Base-by-base conservation (phyloP, 2,888 invertebrate species). In the Marronus borbonicus region DNA sequence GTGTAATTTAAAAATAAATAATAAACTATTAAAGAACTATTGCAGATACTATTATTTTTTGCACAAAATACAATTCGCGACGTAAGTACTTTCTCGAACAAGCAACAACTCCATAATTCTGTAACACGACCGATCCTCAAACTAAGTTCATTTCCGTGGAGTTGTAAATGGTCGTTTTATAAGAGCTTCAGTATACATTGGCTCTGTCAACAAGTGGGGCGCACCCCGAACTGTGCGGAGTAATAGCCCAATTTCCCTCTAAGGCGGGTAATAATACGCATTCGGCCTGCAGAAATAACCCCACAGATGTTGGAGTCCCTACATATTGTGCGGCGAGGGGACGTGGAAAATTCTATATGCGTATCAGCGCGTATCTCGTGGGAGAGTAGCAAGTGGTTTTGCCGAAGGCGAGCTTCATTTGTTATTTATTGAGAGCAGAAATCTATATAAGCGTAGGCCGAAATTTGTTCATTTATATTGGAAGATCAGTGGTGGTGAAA, bases 201-300 rank as follows among this genome's bases (percentile, higher is more conserved):
- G 2, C 55, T 24, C 17, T 66, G 65, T 66, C 65, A 66, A 66
- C 65, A 66, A 66, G 65, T 66, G 44, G 44, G 20, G 20, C 55
- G 20, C 44, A 39, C 44, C 49, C 44, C 65, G 65, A 66, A 31
- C 60, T 20, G 39, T 12, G 44, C 17, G 10, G 20, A 66, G 17
- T 20, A n/a, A 66, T 66, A 39, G 39, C 20, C 44, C 44, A n/a
- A 44, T 66, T 66, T 44, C 44, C 65, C 55, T 39, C 20, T 66
- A 44, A 66, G 20, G 65, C 44, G 20, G 39, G 44, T 66, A 66
- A 39, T 12, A 20, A 58, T 58, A 58, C 55, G 55, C 55, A 24
- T 58, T 20, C 1, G 55, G 55, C 55, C 55, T 58, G n/a, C 55
- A 20, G 55, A 58, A 44, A 58, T 20, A 58, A 20, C 24, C 5